Evolutionary conservation across 2,888 invertebrate genomes (phyloP).

Genomic region (Seira musarum): DNA sequence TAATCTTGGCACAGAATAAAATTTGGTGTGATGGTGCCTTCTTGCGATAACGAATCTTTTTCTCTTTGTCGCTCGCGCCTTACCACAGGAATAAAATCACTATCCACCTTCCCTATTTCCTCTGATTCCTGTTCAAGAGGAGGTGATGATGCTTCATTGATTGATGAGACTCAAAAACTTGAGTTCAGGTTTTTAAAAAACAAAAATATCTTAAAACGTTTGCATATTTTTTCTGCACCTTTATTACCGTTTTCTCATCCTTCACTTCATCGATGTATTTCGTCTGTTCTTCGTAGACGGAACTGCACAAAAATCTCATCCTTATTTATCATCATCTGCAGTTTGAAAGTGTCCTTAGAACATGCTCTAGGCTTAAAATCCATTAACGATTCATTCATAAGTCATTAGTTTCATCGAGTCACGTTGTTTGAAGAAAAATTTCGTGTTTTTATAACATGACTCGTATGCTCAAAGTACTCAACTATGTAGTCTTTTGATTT

Average conservation of each 20-base stretch:
- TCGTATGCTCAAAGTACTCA: too few relatives aligned
- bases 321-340: background rate
- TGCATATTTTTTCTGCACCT: too few relatives aligned
- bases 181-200: background rate
- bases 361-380: background rate
- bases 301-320: background rate
- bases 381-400: slow-evolving; percentile 9
- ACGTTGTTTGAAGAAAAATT: slow-evolving; percentile 24
- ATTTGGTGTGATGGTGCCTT: background rate
- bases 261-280: background rate
- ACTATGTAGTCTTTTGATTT: background rate
- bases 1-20: background rate
- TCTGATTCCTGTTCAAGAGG: background rate
- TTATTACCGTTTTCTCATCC: too few relatives aligned
- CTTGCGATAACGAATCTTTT: background rate
- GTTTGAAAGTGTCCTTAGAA: background rate
- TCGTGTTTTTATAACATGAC: background rate
- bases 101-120: background rate
- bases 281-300: background rate
- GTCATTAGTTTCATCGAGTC: slow-evolving; percentile 40
- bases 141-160: background rate
- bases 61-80: background rate
- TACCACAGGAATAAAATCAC: too few relatives aligned
- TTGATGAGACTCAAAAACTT: background rate
- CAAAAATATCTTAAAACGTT: background rate